Conservation (phyloP, 1,140 invertebrate species). For the Oryctes rhinoceros region DNA sequence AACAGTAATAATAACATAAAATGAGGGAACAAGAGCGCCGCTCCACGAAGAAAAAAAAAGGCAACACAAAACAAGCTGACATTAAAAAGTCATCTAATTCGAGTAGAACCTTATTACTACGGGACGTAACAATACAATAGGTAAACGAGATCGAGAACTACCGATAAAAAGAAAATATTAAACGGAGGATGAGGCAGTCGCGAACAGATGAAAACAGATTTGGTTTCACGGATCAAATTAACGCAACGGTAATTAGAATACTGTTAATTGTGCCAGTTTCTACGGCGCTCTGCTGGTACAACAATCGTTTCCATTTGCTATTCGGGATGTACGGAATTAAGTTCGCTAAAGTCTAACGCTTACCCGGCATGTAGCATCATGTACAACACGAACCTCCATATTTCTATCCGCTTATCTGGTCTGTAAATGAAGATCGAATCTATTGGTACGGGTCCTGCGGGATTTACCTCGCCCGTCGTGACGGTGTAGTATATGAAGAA, state of each 20-base stretch:
- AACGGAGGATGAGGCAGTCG: neutral
- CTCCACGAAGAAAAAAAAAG: neutral
- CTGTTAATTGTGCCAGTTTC: conserved; percentile 15
- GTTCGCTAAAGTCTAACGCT: conserved; percentile 56
- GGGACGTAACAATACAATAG: neutral
- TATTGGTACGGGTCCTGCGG: conserved; percentile 88
- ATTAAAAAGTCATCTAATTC: conserved; percentile 17
- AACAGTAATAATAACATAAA: conserved; percentile 9
- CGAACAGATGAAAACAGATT: conserved; percentile 21
- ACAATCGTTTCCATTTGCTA: neutral
- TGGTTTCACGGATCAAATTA: conserved; percentile 9
- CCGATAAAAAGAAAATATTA: conserved; percentile 17
- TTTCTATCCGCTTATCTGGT: conserved; percentile 87
- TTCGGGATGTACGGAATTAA: no score
- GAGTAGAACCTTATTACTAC: neutral
- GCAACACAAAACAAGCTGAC: neutral
- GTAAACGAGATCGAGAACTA: neutral
- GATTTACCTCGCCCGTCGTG: conserved; percentile 80
- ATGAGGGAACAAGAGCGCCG: conserved; percentile 7
- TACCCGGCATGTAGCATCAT: conserved; percentile 95
- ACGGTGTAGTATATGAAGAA: conserved; percentile 93
- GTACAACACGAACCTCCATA: conserved; percentile 95
- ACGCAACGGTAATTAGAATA: conserved; percentile 1
- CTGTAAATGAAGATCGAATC: conserved; percentile 94
- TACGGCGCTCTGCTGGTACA: neutral